Conservation (phyloP, 2,797 vertebrate genomes). For the Coendou prehensilis region DNA sequence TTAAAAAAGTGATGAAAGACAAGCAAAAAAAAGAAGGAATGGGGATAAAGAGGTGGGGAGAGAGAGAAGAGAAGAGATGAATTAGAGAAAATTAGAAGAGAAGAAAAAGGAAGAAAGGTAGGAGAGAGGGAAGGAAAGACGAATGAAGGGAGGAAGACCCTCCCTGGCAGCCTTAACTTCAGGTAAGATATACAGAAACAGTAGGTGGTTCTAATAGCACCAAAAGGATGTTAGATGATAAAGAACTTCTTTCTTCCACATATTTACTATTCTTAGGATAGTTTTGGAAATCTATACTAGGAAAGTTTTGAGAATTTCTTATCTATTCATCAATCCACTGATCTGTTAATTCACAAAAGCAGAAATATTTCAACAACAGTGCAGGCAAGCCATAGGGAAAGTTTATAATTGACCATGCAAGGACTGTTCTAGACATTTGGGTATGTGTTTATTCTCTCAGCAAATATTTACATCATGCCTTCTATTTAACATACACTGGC, state of each 20-base stretch:
- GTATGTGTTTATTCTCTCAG: background rate
- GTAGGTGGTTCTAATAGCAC: background rate
- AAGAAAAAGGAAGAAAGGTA: too few relatives aligned
- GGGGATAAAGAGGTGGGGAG: rapidly evolving
- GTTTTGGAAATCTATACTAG: slow-evolving; percentile 16
- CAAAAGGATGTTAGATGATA: background rate
- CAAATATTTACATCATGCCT: background rate
- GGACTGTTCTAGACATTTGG: background rate
- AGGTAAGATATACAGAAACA: background rate
- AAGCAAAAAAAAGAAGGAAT: background rate
- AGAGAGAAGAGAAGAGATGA: background rate
- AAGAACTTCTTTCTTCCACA: background rate
- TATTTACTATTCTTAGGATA: background rate
- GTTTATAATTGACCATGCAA: background rate
- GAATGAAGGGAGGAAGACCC: background rate
- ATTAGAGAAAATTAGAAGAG: background rate
- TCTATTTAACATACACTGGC: background rate
- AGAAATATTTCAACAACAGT: background rate
- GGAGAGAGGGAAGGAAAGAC: too few relatives aligned
- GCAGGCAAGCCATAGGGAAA: background rate
- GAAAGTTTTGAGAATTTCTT: slow-evolving; percentile 2
- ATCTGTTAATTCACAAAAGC: background rate
- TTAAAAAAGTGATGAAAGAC: background rate
- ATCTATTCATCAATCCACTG: background rate
- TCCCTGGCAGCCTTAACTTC: background rate